Percentiles rank a stretch among this genome's conserved stretches.
phyloP scores from a whole-genome alignment of 2,797 vertebrate species.

The Salmo trutta region DNA sequence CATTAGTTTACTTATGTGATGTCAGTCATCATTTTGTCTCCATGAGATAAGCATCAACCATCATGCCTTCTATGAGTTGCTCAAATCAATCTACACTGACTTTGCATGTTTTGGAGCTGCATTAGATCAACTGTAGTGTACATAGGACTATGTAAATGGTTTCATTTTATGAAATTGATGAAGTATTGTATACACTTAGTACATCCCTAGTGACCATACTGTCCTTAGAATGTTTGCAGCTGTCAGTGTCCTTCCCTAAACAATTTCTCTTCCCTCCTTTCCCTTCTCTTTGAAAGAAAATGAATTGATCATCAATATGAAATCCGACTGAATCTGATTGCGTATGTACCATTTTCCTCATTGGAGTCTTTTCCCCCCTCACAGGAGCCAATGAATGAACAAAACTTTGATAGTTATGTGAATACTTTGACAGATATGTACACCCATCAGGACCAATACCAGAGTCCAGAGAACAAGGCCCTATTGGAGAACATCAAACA shows the following conservation, averaged over 20 bases:
- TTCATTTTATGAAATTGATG: background rate
- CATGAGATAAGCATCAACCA: constrained; percentile 42
- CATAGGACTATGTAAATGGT: background rate
- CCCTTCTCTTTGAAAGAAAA: constrained; percentile 21
- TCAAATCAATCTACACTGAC: constrained; percentile 41
- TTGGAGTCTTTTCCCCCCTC: constrained; percentile 33
- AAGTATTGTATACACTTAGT: background rate
- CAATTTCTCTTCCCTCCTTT: constrained; percentile 16
- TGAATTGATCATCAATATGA: constrained; percentile 11
- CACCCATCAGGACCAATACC: constrained; percentile 99
- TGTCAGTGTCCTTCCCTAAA: constrained; percentile 13
- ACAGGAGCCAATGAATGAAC: constrained; percentile 99
- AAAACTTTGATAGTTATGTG: constrained; percentile 99
- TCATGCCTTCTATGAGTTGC: constrained; percentile 29
- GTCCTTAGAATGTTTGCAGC: constrained; percentile 26
- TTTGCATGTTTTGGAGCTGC: constrained; percentile 51
- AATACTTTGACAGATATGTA: constrained; percentile 99
- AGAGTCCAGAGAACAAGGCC: constrained; percentile 99
- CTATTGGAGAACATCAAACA: constrained; percentile 99
- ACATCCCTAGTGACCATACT: constrained; percentile 9
- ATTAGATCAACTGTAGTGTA: constrained; percentile 10
- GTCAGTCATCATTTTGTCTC: constrained; percentile 45
- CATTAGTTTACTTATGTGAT: background rate
- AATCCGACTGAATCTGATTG: constrained; percentile 13
- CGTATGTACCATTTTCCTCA: constrained; percentile 25